Base-by-base conservation (phyloP, 2,797 vertebrate species). In the Orientallactaga sibirica region DNA sequence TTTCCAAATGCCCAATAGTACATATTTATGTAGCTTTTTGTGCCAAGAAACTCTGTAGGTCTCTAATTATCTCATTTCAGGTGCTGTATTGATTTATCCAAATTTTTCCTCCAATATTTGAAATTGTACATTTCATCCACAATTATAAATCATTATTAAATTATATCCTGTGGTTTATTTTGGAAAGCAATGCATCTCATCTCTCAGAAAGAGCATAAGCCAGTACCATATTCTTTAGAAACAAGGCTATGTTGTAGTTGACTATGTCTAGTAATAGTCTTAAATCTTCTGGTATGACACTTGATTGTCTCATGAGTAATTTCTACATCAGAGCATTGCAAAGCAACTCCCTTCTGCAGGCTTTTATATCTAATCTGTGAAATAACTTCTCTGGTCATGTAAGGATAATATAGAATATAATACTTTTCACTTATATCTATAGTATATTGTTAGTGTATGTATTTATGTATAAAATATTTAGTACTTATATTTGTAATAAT, bases 111-210 rank as follows among this genome's bases (percentile, higher is more conserved):
- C 25, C 2, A 93, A 73, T 7, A 73, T 29, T 5, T 68, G 43
- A 86, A 88, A 71, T 16, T 16, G 4, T 68, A 33, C 19, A 25
- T 27, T 9, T 29, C 15, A 9, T 11, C 25, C 41, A n/a, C 70
- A 24, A 58, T 90, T 86, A 41, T 9, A 25, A n/a, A 64, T 83
- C 77, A 92, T 90, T 68, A 48, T 33, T 71, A 86, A 84, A 88
- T 88, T 91, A 33, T n/a, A 81, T 70, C 22, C 29, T 76, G 9
- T 41, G 71, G 25, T 41, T 96, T 74, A 55, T 87, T 62, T 91
- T 87, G n/a, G 29, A 41, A 88, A 85, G 16, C 61, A 71, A 4
- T 4, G 1, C 64, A 3, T 76, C 22, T 43, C n/a, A 14, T 82
- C 43, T 37, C 20, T 86, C 7, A 75, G 58, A 84, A 70, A 58